Percentiles rank a stretch among this genome's conserved stretches.
These are phyloP conservation scores for Drosophila hydei DNA, from an alignment of 1,140 invertebrate species.

Conservation along the genomic window DNA sequence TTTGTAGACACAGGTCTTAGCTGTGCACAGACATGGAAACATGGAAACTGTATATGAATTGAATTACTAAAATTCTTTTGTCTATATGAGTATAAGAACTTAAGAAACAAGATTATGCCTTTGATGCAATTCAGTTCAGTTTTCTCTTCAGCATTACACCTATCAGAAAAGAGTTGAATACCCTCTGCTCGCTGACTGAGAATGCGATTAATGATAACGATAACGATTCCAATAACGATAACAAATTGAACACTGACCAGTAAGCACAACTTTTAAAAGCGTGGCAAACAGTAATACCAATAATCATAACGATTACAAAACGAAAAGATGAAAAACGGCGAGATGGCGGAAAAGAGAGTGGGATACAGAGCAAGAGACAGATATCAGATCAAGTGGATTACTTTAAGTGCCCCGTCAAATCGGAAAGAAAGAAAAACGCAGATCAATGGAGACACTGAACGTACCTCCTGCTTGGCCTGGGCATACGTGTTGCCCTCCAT, in stretches of 20 bases:
- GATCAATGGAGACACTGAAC: constrained; percentile 26
- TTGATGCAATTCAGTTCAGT: no score
- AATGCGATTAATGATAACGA: constrained; percentile 12
- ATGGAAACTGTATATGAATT: no score
- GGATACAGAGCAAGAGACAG: background rate
- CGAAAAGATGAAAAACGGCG: constrained; percentile 15
- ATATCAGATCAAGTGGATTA: constrained; percentile 12
- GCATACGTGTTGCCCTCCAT: constrained; percentile 86
- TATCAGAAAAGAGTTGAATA: background rate
- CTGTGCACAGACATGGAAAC: background rate
- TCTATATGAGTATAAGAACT: no score
- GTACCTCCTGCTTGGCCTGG: constrained; percentile 86
- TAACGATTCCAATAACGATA: constrained; percentile 30
- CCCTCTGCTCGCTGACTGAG: background rate
- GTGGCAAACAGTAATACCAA: constrained; percentile 29
- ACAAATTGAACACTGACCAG: constrained; percentile 43
- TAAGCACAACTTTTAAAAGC: constrained; percentile 51
- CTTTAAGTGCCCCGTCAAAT: constrained; percentile 14
- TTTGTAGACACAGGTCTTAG: background rate
- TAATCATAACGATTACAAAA: constrained; percentile 2
- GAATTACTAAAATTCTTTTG: no score
- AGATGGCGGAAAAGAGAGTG: constrained; percentile 10
- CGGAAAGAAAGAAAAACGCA: constrained; percentile 7
- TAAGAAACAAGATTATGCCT: no score
- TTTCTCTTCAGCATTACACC: no score